Percentiles rank a stretch among this genome's conserved stretches.
Evolutionary conservation across 2,113 vertebrate species (phyloP).

Genomic region (Amblyornis subalaris): DNA sequence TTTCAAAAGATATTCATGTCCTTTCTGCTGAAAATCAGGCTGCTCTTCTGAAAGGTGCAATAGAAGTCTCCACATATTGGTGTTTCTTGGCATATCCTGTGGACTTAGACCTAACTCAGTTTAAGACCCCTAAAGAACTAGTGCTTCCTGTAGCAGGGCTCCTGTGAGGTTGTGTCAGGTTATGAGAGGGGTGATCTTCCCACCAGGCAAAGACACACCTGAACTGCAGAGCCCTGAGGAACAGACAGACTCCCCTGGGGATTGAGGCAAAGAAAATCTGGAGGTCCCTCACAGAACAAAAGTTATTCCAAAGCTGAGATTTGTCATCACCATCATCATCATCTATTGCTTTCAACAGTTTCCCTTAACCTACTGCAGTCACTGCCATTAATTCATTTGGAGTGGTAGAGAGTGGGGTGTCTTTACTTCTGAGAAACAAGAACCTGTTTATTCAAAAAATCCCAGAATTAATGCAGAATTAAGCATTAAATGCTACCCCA

Average conservation of each 20-base stretch:
- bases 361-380: background rate
- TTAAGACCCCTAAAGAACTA: background rate
- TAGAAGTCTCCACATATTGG: background rate
- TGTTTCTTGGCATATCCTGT: background rate
- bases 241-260: background rate
- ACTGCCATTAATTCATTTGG: background rate
- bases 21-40: background rate
- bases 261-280: background rate
- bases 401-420: background rate
- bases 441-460: background rate
- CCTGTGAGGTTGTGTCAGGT: background rate
- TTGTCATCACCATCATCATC: background rate
- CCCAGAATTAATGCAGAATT: background rate
- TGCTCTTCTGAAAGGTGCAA: background rate
- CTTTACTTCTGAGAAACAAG: background rate
- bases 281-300: background rate
- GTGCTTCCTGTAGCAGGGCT: background rate
- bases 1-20: background rate
- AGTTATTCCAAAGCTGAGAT: background rate
- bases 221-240: background rate
- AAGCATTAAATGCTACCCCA: background rate
- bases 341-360: background rate
- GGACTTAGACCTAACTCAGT: background rate
- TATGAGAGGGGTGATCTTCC: background rate
- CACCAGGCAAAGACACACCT: background rate